Evolutionary conservation across 2,888 invertebrate genomes (phyloP).

Genomic region (Gymnosoma rotundatum): DNA sequence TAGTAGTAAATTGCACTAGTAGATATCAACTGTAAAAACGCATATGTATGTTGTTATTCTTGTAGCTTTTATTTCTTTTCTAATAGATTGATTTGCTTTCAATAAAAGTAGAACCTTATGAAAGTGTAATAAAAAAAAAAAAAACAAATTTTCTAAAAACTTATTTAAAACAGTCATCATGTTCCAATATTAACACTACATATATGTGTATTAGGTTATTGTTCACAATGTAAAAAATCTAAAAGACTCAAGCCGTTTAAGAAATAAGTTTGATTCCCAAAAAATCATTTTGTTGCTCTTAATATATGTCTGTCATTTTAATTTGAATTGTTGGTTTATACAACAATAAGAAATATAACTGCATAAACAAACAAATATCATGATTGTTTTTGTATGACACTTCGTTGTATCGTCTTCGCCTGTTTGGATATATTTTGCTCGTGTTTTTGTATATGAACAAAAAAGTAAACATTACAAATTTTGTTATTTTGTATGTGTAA

Average conservation of each 20-base stretch:
- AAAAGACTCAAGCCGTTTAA: too few relatives aligned
- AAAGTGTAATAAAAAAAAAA: too few relatives aligned
- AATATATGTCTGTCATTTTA: neutral
- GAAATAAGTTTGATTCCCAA: too few relatives aligned
- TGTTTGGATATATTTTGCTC: neutral
- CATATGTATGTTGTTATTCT: neutral
- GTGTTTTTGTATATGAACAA: neutral
- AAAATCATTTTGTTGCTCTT: neutral
- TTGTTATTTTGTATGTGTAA: neutral
- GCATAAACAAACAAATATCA: slow-evolving; percentile 2
- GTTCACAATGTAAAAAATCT: too few relatives aligned
- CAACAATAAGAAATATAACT: neutral
- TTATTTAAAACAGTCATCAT: too few relatives aligned
- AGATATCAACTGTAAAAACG: slow-evolving; percentile 30
- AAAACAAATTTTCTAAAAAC: too few relatives aligned
- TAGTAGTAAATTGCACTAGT: slow-evolving; percentile 17
- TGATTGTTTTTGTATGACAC: neutral
- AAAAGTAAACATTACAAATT: neutral
- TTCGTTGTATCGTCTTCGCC: neutral
- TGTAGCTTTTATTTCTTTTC: too few relatives aligned
- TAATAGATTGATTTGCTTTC: too few relatives aligned
- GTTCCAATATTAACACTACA: too few relatives aligned
- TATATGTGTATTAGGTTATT: too few relatives aligned
- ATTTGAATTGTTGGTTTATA: neutral
- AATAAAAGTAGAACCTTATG: too few relatives aligned